phyloP scores from a whole-genome alignment of 2,888 invertebrate genomes.

The Cephus runcator region DNA sequence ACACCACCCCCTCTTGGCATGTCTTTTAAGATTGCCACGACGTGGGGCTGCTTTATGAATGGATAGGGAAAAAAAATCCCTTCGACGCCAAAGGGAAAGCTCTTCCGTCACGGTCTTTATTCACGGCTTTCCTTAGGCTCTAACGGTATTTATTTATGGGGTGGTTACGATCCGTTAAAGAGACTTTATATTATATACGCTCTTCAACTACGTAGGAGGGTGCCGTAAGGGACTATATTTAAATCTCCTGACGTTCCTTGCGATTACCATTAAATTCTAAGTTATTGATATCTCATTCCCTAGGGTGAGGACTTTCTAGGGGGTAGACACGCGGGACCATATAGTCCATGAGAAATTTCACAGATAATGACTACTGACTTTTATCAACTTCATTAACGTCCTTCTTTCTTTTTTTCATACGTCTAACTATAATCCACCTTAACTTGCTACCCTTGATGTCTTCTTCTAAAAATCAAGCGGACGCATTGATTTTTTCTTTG shows the following conservation, averaged over 20 bases:
- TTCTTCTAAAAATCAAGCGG: not conserved
- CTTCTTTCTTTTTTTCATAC: not conserved
- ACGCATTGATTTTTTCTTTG: not conserved
- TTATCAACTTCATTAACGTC: not conserved
- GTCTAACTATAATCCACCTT: not conserved
- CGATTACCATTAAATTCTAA: constrained; percentile 35
- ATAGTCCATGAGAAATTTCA: not conserved
- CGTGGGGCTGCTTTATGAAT: not conserved
- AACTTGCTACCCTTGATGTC: not conserved
- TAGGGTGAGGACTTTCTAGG: constrained; percentile 2
- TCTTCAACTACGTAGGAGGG: not conserved
- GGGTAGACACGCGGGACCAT: not conserved
- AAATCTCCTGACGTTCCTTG: constrained; percentile 12
- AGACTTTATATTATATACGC: constrained; percentile 13
- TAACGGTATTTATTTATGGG: constrained; percentile 17
- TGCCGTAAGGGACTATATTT: constrained; percentile 1
- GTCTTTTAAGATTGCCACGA: not conserved
- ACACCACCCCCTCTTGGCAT: not conserved
- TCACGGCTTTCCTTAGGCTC: constrained; percentile 10
- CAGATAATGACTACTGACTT: not conserved
- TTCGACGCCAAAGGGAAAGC: constrained; percentile 14
- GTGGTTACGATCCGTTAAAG: constrained; percentile 12
- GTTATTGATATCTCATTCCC: constrained; percentile 31
- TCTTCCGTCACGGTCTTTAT: constrained; percentile 22
- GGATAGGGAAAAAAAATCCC: not conserved